phyloP scores from a whole-genome alignment of 1,140 invertebrate genomes.

The Diorhabda sublineata region DNA sequence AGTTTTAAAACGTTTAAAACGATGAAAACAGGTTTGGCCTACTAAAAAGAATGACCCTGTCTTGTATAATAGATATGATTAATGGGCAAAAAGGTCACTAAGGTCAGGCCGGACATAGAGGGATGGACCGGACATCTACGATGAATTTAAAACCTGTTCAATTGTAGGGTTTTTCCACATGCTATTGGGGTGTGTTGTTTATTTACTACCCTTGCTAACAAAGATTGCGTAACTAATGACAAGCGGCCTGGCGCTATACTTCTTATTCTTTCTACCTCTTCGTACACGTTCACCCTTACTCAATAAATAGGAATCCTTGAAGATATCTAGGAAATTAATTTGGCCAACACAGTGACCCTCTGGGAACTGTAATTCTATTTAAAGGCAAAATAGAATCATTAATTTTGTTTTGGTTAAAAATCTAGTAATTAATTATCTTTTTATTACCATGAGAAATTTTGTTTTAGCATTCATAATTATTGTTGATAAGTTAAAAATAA shows the following conservation, averaged over 20 bases:
- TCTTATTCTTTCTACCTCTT: neutral
- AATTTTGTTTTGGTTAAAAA: conserved; percentile 8
- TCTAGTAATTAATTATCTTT: no score
- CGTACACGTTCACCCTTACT: neutral
- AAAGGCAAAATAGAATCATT: conserved; percentile 7
- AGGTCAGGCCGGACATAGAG: conserved; percentile 41
- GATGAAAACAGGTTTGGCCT: neutral
- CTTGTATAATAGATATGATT: conserved; percentile 44
- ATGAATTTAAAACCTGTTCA: conserved; percentile 33
- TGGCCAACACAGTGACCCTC: conserved; percentile 8
- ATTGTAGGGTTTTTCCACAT: conserved; percentile 32
- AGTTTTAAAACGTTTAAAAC: conserved; percentile 7
- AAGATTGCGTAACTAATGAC: conserved; percentile 38
- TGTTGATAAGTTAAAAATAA: no score
- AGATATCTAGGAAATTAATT: conserved; percentile 16
- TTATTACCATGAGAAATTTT: no score
- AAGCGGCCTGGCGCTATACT: conserved; percentile 11
- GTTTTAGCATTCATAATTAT: no score
- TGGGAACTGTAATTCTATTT: conserved; percentile 9
- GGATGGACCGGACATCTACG: conserved; percentile 33
- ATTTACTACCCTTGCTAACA: conserved; percentile 36
- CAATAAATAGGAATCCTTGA: neutral
- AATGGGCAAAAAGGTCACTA: conserved; percentile 38
- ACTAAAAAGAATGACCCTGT: conserved; percentile 26
- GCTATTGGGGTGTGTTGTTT: conserved; percentile 37